These are phyloP conservation scores for Oreochromis spilurus DNA, from an alignment of 2,113 vertebrate genomes.

Conservation along the genomic window DNA sequence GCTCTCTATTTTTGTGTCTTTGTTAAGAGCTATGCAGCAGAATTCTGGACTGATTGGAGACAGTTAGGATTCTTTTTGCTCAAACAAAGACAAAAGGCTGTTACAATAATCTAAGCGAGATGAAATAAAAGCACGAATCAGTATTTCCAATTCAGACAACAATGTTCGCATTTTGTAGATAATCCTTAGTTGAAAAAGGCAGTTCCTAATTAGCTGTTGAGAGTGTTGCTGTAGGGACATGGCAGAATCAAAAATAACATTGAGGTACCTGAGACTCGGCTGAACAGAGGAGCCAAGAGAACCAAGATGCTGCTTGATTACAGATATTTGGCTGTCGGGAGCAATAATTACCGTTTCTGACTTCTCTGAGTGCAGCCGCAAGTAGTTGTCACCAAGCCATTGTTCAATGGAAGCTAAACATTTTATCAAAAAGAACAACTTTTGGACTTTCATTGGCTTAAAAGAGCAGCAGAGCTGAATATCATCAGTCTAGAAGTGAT, in stretches of 20 bases:
- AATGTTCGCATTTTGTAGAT: background rate
- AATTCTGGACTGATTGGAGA: background rate
- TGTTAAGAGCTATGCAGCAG: background rate
- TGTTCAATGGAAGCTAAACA: background rate
- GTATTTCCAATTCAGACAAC: background rate
- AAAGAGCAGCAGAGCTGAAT: background rate
- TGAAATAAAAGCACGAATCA: background rate
- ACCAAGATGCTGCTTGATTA: background rate
- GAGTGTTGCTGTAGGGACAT: background rate
- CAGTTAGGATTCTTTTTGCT: background rate
- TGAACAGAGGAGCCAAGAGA: background rate
- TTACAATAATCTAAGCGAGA: background rate
- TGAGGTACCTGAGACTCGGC: background rate
- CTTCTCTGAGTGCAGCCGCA: background rate
- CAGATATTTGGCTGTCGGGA: background rate
- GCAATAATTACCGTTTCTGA: background rate
- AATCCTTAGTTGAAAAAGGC: background rate
- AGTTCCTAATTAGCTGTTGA: background rate
- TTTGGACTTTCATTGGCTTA: background rate
- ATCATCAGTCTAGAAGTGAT: background rate
- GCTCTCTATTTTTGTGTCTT: background rate
- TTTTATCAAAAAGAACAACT: background rate
- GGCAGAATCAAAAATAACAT: background rate
- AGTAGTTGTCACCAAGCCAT: background rate
- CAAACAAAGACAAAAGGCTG: background rate